These are phyloP conservation scores for Microchrysa polita DNA, from an alignment of 2,888 invertebrate genomes.

Conservation along the genomic window DNA sequence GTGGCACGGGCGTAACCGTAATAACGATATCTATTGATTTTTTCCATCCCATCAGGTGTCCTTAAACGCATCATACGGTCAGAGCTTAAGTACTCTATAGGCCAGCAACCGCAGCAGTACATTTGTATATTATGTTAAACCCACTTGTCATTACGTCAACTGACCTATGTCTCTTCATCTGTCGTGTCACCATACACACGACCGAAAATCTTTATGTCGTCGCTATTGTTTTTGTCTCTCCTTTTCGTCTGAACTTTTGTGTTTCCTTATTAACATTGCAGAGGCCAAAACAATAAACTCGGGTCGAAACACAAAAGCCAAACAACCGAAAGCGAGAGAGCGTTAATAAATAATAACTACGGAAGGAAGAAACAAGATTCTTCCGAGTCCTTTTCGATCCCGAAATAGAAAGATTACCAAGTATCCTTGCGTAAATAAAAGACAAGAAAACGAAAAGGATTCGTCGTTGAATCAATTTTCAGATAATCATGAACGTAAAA, in stretches of 20 bases:
- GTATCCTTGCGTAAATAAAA: background rate
- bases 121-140: background rate
- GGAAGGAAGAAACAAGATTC: slow-evolving; percentile 10
- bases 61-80: slow-evolving; percentile 8
- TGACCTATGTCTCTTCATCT: background rate
- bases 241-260: background rate
- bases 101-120: background rate
- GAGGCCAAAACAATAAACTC: too few relatives aligned
- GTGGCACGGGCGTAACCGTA: slow-evolving; percentile 2
- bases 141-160: slow-evolving; percentile 1
- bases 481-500: background rate
- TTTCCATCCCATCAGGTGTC: slow-evolving; percentile 19
- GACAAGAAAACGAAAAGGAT: background rate
- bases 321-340: background rate
- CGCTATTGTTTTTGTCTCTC: background rate
- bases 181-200: too few relatives aligned
- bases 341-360: slow-evolving; percentile 24
- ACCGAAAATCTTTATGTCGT: slow-evolving; percentile 2
- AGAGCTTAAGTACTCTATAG: background rate
- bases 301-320: background rate
- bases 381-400: background rate
- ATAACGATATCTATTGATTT: slow-evolving; percentile 38
- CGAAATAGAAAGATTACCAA: slow-evolving; percentile 4
- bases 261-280: slow-evolving; percentile 18
- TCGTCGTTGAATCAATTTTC: slow-evolving; percentile 3